These are phyloP conservation scores for Harmothoe impar DNA, from an alignment of 2,888 invertebrate genomes.

Conservation along the genomic window DNA sequence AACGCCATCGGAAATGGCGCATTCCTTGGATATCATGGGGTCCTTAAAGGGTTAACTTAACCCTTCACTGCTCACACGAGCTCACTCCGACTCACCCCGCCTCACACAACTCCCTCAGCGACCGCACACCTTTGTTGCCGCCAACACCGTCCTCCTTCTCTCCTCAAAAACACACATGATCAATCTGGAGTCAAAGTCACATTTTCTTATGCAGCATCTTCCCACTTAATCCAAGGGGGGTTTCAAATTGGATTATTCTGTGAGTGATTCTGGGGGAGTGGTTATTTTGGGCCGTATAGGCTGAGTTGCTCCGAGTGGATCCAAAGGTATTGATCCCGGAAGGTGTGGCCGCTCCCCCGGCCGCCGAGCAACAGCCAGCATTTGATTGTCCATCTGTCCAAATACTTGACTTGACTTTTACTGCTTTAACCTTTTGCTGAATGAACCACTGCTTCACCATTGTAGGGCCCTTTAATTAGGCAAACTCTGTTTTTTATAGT, in stretches of 20 bases:
- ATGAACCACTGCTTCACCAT: background rate
- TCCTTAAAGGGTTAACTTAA: background rate
- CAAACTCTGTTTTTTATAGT: slow-evolving; percentile 2
- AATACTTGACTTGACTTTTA: slow-evolving; percentile 10
- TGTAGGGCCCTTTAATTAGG: background rate
- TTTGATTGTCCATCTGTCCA: slow-evolving; percentile 29
- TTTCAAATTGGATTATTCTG: slow-evolving; percentile 9
- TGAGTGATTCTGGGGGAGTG: background rate
- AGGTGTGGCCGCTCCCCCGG: too few species aligned
- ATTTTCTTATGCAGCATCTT: slow-evolving; percentile 18
- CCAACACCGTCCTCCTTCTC: background rate
- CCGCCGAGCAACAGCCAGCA: background rate
- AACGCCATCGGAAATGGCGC: too few species aligned
- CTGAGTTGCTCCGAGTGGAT: background rate
- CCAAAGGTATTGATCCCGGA: background rate
- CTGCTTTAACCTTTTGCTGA: background rate
- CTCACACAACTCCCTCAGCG: too few species aligned
- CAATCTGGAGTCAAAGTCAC: background rate
- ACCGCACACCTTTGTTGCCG: background rate
- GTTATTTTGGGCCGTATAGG: background rate
- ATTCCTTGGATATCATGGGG: too few species aligned
- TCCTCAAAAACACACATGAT: background rate
- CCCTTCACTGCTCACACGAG: background rate
- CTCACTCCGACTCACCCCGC: too few species aligned
- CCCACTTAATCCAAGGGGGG: background rate